These are phyloP conservation scores for Temnothorax unifasciatus DNA, from an alignment of 2,888 invertebrate genomes.

Conservation along the genomic window DNA sequence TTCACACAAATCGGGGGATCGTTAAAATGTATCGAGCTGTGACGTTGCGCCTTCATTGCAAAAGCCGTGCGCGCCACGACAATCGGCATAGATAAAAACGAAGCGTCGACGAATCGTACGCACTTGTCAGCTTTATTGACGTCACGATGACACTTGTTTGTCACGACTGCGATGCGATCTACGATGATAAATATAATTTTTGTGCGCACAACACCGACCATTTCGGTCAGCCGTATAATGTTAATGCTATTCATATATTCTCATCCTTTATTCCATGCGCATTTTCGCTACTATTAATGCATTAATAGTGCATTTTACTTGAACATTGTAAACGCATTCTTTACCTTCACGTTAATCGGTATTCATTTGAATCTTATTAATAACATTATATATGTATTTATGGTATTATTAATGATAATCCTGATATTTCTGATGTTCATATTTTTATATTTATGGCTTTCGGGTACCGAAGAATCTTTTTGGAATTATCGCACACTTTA, in stretches of 20 bases:
- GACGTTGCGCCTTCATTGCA: conserved; percentile 42
- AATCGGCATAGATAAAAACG: conserved; percentile 62
- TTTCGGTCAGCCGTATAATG: not conserved
- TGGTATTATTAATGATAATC: not conserved
- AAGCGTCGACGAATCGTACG: conserved; percentile 37
- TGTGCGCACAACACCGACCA: conserved; percentile 12
- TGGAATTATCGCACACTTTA: not conserved
- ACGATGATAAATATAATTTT: conserved; percentile 66
- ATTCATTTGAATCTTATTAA: conserved; percentile 19
- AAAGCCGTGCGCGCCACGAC: conserved; percentile 23
- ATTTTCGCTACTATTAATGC: conserved; percentile 7
- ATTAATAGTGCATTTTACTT: conserved; percentile 10
- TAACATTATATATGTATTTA: not conserved
- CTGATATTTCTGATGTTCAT: not conserved
- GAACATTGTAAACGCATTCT: not conserved
- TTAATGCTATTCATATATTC: conserved; percentile 38
- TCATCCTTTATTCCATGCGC: conserved; percentile 2
- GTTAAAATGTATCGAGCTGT: conserved; percentile 46
- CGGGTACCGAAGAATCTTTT: not conserved
- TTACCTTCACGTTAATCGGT: not conserved
- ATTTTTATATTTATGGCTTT: not conserved
- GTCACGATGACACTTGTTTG: conserved; percentile 76
- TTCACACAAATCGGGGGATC: conserved; percentile 6
- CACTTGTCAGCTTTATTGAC: conserved; percentile 69
- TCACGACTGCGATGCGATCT: conserved; percentile 59